Evolutionary conservation across 2,797 vertebrate species (phyloP), one percentile per base, ranked within the genome.

Genomic region (Falco peregrinus): DNA sequence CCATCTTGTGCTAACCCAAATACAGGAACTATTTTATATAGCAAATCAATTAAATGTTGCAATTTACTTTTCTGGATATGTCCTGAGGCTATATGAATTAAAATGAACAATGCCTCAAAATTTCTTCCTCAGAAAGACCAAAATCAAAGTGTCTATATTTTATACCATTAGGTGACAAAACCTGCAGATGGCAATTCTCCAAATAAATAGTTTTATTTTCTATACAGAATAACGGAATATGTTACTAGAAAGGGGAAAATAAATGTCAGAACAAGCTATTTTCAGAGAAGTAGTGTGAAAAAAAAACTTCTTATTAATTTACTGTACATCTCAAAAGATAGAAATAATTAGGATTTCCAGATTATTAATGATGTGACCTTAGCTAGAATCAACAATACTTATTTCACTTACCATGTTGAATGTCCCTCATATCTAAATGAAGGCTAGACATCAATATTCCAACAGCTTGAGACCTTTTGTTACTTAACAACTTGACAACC

Each of bases 381-480:
- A 83, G 37, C 29, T 50, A 75, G 12, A 85, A 89, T 80, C 45
- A 91, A 54, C 53, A 69, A 26, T 50, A 91, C 8, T 75, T 87
- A 71, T 71, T 91, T 41, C 33, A 97, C 99, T 99, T 97, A 99
- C 99, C 99, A 90, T 99, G 98, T 19, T 99, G 99, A 97, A 99
- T 99, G 97, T 99, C 99, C 97, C 98, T 99, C 99, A 99, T 99
- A 89, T 99, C 99, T 95, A 99, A 98, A 95, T 99, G 99, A 96
- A 99, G 99, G 94, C 99, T 99, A 95, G 99, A 99, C 99, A 99
- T 99, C 92, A 99, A 98, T 98, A 99, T 99, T 70, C 99, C 99
- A 76, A 99, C 99, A 47, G 99, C 99, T 97, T 99, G 99, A 21
- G 99, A 99, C 89, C 99, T 99, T 98, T 99, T 99, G 98, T 99